Base-by-base conservation (phyloP, 2,113 vertebrate genomes). In the Oncorhynchus mykiss region DNA sequence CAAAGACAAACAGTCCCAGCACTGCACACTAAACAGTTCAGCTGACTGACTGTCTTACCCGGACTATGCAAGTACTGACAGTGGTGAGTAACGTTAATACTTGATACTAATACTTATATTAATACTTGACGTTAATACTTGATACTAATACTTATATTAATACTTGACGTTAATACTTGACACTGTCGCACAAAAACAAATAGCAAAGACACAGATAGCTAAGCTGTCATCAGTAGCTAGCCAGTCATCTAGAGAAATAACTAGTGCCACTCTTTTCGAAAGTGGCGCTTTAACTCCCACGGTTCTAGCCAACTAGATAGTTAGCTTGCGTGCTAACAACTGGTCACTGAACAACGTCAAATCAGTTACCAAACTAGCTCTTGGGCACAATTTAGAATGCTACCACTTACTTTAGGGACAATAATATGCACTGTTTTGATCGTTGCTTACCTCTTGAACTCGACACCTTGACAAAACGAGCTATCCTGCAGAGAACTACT, bases 221-320 rank as follows among this genome's bases (percentile, higher is more conserved):
- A 39, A 39, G 34, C 7, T 39, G 34, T 39, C 34, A 8, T 39
- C 34, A 39, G 6, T 39, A 39, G 7, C 34, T 39, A 39, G 34
- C 34, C 34, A 9, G 34, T 9, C 7, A 39, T 39, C 34, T 57
- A 0, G 3, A 34, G 11, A 11, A 18, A 22, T 45, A 9, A 3
- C 16, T 7, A 7, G 1, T 51, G 16, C 24, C 31, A 45, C 67
- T 27, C 48, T 74, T 62, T 75, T 72, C 64, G 73, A 80, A 80
- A 80, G 72, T 73, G 74, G 74, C 79, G 79, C 79, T 77, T 73
- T 77, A 20, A 54, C 5, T 29, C 9, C 39, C 39, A 9, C 39
- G 2, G 39, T 45, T 60, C 48, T 22, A 62, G 18, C n/a, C 7
- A 62, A 48, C 14, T 27, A 4, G 65, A 49, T 68, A 27, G n/a